A percentile compares a stretch with the other conserved stretches of the same genome.
Conservation (phyloP, 1,140 invertebrate genomes). For the Zaprionus kolodkinae region DNA sequence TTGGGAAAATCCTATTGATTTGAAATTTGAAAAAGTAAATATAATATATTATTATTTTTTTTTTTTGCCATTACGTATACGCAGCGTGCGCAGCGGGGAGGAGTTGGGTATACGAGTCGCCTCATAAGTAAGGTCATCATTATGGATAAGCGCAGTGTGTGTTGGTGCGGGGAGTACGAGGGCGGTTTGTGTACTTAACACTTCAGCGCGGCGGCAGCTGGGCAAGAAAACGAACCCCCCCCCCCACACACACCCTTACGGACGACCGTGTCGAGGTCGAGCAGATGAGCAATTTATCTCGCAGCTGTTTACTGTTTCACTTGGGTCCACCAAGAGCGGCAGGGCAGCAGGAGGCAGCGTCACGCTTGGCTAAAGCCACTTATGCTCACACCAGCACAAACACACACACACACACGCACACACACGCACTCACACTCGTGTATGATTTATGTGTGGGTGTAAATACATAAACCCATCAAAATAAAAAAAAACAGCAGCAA, state of each 20-base stretch:
- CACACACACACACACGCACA: constrained; percentile 10
- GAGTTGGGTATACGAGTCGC: constrained; percentile 28
- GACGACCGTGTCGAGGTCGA: constrained; percentile 63
- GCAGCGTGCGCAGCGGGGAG: constrained; percentile 34
- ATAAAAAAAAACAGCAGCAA: constrained; percentile 36
- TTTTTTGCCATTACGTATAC: constrained; percentile 68
- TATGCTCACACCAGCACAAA: constrained; percentile 54
- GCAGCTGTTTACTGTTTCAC: constrained; percentile 81
- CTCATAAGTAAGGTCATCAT: constrained; percentile 80
- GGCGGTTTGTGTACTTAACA: constrained; percentile 78
- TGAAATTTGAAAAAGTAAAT: neutral
- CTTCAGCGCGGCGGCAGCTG: constrained; percentile 64
- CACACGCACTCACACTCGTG: constrained; percentile 9
- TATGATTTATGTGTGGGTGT: constrained; percentile 72
- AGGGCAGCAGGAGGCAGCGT: constrained; percentile 21
- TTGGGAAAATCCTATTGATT: too few relatives aligned
- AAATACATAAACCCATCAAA: constrained; percentile 79
- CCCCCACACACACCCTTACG: neutral
- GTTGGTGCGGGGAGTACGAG: constrained; percentile 29
- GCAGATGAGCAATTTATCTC: constrained; percentile 82
- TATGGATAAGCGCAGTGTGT: constrained; percentile 80
- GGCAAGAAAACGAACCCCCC: constrained; percentile 23
- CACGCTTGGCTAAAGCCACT: constrained; percentile 78
- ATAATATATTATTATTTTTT: constrained; percentile 6
- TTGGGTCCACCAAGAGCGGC: constrained; percentile 19